Base-by-base conservation (phyloP, 2,797 vertebrate species). In the Cottoperca gobio region DNA sequence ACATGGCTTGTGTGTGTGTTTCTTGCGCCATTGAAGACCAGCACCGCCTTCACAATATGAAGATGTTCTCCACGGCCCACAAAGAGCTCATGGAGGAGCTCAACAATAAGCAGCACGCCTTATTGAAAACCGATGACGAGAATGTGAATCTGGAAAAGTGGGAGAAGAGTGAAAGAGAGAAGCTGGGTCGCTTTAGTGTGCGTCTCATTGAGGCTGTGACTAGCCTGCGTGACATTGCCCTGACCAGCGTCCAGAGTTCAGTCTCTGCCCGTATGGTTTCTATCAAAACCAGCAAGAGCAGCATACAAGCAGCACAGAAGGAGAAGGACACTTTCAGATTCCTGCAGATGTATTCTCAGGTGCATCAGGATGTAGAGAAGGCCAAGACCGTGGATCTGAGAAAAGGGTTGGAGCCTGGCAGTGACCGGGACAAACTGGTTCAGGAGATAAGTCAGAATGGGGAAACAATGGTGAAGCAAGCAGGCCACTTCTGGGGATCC, bases 21-120 rank as follows among this genome's bases (percentile, higher is more conserved):
- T 91, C 90, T 62, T 94, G 92, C 0, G 86, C 90, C 31, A 89
- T 94, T 10, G 92, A 88, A 17, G 92, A 91, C 66, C 87, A 87
- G 71, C 92, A 94, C 81, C 85, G 81, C 3, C 37, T 82, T 1
- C 92, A 92, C 83, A 89, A 93, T 10, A 90, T 92, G 91, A 94
- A 91, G 84, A 93, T 87, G 37, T 87, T 93, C 70, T 40, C 87
- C 57, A 88, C 83, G 2, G 93, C 91, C 24, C 91, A 91, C 66
- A 86, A 77, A 58, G 89, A 91, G 64, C 88, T 92, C 12, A 28
- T 70, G 39, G 76, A 86, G 23, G 86, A 86, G 45, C 79, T 93
- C 10, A 37, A 0, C 2, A 21, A n/a, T 2, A 79, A 91, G 37
- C 66, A 88, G 55, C 23, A 83, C 31, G 72, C 23, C 10, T 54